These are phyloP conservation scores for Poeciliopsis retropinna DNA, from an alignment of 2,113 vertebrate species.

Conservation along the genomic window DNA sequence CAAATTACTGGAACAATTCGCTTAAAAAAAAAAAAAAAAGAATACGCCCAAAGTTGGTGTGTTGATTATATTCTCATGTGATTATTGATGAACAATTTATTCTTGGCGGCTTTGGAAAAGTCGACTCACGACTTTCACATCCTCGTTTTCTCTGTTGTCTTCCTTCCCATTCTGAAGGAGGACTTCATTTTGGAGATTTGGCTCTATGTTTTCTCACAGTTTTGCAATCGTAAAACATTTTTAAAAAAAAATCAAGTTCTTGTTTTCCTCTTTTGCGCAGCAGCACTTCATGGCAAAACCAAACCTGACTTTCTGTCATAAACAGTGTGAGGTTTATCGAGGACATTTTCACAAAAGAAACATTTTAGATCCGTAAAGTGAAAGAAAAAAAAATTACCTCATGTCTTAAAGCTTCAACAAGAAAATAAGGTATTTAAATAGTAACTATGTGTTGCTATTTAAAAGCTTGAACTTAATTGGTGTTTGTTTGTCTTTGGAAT, in stretches of 20 bases:
- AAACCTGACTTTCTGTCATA: too few relatives aligned
- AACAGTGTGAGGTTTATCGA: too few relatives aligned
- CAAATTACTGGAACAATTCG: too few relatives aligned
- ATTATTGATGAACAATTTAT: neutral
- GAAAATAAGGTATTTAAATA: too few relatives aligned
- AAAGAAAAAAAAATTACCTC: neutral
- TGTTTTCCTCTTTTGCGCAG: neutral
- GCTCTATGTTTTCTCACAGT: neutral
- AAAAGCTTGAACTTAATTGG: too few relatives aligned
- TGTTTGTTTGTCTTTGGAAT: too few relatives aligned
- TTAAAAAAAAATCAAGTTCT: too few relatives aligned
- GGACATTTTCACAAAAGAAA: too few relatives aligned
- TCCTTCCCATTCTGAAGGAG: neutral
- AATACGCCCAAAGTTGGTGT: too few relatives aligned
- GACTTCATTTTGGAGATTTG: neutral
- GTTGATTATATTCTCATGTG: neutral
- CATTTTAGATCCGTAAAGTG: neutral
- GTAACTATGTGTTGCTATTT: too few relatives aligned
- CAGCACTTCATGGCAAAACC: neutral
- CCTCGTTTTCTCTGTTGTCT: constrained; percentile 7
- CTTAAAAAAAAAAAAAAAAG: too few relatives aligned
- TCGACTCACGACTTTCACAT: constrained; percentile 29
- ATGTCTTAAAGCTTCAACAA: neutral
- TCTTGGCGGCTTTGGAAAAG: neutral
- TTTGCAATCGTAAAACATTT: neutral